These are phyloP conservation scores for Cheumatopsyche charites DNA, from an alignment of 1,140 invertebrate genomes.

Conservation along the genomic window DNA sequence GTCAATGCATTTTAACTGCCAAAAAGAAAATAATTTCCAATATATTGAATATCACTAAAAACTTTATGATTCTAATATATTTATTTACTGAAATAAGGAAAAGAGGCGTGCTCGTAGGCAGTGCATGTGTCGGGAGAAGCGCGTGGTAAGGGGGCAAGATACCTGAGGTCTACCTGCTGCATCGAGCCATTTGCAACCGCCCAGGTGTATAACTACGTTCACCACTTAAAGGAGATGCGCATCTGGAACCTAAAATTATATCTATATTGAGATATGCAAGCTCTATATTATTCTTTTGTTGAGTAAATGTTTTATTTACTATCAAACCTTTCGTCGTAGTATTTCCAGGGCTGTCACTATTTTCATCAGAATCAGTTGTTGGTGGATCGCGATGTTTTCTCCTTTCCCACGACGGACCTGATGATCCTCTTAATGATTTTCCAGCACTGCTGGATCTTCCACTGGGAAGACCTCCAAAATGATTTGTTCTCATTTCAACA, in stretches of 20 bases:
- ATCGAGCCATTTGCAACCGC: constrained; percentile 58
- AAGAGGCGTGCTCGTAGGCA: constrained; percentile 43
- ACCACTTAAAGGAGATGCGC: constrained; percentile 42
- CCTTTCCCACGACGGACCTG: constrained; percentile 52
- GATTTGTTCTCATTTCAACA: constrained; percentile 61
- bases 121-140: constrained; percentile 47
- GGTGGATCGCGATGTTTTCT: constrained; percentile 63
- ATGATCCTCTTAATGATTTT: constrained; percentile 43
- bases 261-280: background rate
- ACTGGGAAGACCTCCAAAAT: constrained; percentile 41
- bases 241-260: constrained; percentile 41
- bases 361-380: constrained; percentile 62
- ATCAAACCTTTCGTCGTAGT: constrained; percentile 57
- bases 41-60: background rate
- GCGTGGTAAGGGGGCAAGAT: constrained; percentile 54
- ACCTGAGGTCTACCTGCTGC: constrained; percentile 64
- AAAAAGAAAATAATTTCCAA: constrained; percentile 2
- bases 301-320: background rate
- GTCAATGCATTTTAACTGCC: no score
- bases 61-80: background rate
- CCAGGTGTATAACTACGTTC: constrained; percentile 47
- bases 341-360: constrained; percentile 74
- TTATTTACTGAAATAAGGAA: constrained; percentile 10
- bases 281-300: background rate
- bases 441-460: constrained; percentile 7